Evolutionary conservation across 2,888 invertebrate genomes (phyloP).

Genomic region (Drosophila meridiana): DNA sequence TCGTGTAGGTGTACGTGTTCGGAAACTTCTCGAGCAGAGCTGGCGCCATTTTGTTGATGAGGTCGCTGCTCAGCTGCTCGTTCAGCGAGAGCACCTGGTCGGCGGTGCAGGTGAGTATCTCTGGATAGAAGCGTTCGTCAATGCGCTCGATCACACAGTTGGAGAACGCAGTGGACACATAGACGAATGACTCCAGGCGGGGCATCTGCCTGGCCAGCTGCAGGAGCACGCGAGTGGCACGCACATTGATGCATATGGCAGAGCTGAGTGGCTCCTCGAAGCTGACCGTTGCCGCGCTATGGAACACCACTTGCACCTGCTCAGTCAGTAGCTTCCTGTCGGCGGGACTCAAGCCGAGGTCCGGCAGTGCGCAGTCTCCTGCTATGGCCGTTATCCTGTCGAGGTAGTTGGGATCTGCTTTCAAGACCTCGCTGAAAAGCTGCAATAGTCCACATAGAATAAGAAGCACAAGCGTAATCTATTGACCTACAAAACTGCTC

Average conservation of each 20-base stretch:
- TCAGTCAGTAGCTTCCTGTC: constrained; percentile 79
- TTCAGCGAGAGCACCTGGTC: constrained; percentile 80
- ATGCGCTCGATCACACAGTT: constrained; percentile 86
- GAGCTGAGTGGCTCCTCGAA: constrained; percentile 90
- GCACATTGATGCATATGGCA: constrained; percentile 89
- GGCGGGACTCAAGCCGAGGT: constrained; percentile 82
- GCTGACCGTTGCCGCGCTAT: constrained; percentile 95
- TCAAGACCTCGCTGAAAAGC: constrained; percentile 38
- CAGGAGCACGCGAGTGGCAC: constrained; percentile 88
- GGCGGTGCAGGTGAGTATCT: constrained; percentile 76
- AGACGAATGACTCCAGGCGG: constrained; percentile 86
- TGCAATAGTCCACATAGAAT: not conserved
- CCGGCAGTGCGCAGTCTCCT: constrained; percentile 84
- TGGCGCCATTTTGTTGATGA: constrained; percentile 78
- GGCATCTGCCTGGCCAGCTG: constrained; percentile 88
- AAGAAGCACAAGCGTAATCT: too few relatives aligned
- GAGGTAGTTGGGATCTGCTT: constrained; percentile 69
- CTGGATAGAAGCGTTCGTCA: constrained; percentile 84
- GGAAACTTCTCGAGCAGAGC: constrained; percentile 85
- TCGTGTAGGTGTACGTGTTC: constrained; percentile 91
- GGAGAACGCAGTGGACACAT: constrained; percentile 90
- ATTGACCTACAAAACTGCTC: constrained; percentile 87
- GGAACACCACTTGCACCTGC: constrained; percentile 88
- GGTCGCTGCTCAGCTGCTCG: constrained; percentile 81
- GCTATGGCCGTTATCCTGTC: constrained; percentile 81